phyloP scores from a whole-genome alignment of 2,888 invertebrate species.

The Patella caerulea region DNA sequence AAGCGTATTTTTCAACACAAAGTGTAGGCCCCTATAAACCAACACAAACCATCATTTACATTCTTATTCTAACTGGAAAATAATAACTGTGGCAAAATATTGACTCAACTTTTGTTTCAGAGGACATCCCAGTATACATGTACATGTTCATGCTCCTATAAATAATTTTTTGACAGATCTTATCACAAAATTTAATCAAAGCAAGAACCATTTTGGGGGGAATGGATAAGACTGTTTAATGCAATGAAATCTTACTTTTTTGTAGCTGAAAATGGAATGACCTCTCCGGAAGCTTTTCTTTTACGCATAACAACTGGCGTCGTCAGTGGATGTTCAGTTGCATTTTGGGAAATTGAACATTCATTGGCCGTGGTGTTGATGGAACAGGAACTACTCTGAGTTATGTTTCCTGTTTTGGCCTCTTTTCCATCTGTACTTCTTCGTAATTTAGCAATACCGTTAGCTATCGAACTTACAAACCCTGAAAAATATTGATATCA shows the following conservation, averaged over 20 bases:
- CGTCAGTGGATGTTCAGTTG: conserved; percentile 23
- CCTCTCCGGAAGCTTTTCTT: conserved; percentile 53
- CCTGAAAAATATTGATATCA: conserved; percentile 43
- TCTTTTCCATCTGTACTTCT: conserved; percentile 56
- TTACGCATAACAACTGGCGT: conserved; percentile 64
- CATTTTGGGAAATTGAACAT: conserved; percentile 3
- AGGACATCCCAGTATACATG: too few relatives aligned
- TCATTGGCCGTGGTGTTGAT: background rate
- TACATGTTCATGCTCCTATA: too few relatives aligned
- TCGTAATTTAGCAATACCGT: conserved; percentile 65
- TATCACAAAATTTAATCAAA: background rate
- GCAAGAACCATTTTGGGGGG: background rate
- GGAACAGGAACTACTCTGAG: conserved; percentile 35
- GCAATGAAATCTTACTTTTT: conserved; percentile 55
- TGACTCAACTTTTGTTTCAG: too few relatives aligned
- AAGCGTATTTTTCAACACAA: too few relatives aligned
- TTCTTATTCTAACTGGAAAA: too few relatives aligned
- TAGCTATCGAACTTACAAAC: conserved; percentile 64
- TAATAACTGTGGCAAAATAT: too few relatives aligned
- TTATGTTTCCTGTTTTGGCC: conserved; percentile 33
- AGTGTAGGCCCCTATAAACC: too few relatives aligned
- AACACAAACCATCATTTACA: too few relatives aligned
- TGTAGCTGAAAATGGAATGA: conserved; percentile 59
- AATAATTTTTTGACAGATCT: background rate
- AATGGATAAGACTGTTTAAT: background rate